Base-by-base conservation (phyloP, 1,140 invertebrate genomes). In the Caerostris extrusa region DNA sequence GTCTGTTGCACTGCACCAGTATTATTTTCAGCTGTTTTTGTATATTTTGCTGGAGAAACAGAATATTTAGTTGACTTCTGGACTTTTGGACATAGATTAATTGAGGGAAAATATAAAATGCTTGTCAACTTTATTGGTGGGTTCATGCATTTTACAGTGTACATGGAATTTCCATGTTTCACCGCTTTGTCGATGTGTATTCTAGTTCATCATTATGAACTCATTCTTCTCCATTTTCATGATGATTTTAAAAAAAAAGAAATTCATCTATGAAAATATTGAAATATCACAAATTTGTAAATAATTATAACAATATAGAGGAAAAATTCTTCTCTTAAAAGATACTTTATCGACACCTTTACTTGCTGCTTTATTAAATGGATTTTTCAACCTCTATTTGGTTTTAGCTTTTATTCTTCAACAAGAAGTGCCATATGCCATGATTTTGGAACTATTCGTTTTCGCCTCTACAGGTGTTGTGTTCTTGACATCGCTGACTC, bases 271-370 rank as follows among this genome's bases (percentile, higher is more conserved):
- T 3, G 3, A 50, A 34, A 7, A 34, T 10, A 12, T 7, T 34
- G 0, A 12, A 34, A 7, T 50, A 0, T 0, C 0, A 34, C 10
- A 1, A 5, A 10, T 0, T 77, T 50, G 19, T 50, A 10, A 50
- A 77, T 50, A 53, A 12, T 2, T 77, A 14, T 12, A 53, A 2
- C 5, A 12, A 4, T 7, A 14, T 77, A 0, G 71, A 53, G 53
- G 14, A 14, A 50, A 77, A 10, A 77, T 77, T 12, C 50, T 34
- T 12, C 8, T 77, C 34, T 60, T 85, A 34, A 85, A 34, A 57
- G 19, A 85, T 5, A 60, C 34, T 7, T 60, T 85, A 34, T 85
- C 83, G 7, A 2, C 34, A 3, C 83, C 83, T 34, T 7, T 85
- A 12, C 50, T 60, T 34, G 8, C 58, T 5, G 58, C 17, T 17